phyloP scores from a whole-genome alignment of 2,888 invertebrate species.

The Diloba caeruleocephala region DNA sequence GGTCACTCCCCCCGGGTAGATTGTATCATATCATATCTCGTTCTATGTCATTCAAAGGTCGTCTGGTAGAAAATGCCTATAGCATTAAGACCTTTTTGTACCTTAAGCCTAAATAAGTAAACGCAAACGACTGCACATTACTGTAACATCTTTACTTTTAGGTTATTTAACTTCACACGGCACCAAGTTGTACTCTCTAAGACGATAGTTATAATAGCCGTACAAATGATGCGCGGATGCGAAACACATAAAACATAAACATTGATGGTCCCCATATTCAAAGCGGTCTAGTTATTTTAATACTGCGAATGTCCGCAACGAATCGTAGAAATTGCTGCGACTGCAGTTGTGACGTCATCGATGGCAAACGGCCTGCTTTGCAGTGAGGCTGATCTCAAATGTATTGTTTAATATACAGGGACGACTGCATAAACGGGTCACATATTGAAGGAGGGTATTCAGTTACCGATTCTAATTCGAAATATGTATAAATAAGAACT shows the following conservation, averaged over 20 bases:
- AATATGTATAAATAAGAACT: too few relatives aligned
- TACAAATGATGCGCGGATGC: conserved; percentile 27
- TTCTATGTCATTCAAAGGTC: too few relatives aligned
- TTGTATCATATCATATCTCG: too few relatives aligned
- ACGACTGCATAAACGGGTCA: too few relatives aligned
- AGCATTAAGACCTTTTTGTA: too few relatives aligned
- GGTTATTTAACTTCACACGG: conserved; percentile 1
- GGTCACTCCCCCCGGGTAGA: too few relatives aligned
- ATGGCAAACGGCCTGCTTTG: conserved; percentile 17
- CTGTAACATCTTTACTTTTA: too few relatives aligned
- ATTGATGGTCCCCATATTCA: conserved; percentile 13
- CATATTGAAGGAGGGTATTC: too few relatives aligned
- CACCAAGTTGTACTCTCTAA: background rate
- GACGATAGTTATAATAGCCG: conserved; percentile 19
- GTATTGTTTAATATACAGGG: conserved; percentile 19
- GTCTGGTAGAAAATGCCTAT: too few relatives aligned
- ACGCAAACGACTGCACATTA: too few relatives aligned
- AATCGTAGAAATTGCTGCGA: conserved; percentile 26
- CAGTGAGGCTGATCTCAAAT: conserved; percentile 19
- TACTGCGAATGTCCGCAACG: conserved; percentile 6
- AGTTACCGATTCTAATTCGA: too few relatives aligned
- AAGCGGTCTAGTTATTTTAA: conserved; percentile 29
- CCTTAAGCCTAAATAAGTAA: too few relatives aligned
- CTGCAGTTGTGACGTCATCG: conserved; percentile 38
- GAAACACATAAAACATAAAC: conserved; percentile 42